Evolutionary conservation across 2,797 vertebrate genomes (phyloP).

Genomic region (Sylvilagus floridanus): DNA sequence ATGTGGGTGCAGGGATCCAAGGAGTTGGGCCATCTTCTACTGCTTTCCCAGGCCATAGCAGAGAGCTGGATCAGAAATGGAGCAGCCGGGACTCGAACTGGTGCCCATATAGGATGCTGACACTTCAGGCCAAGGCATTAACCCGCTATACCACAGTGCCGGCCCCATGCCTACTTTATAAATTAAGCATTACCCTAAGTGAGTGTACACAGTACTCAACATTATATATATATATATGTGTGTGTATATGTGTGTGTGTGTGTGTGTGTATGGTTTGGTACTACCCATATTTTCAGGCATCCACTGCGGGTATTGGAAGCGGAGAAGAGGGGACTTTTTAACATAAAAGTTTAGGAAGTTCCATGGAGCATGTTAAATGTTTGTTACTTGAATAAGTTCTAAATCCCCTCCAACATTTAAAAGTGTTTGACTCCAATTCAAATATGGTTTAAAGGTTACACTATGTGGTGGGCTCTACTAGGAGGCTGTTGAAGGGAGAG

Average conservation of each 20-base stretch:
- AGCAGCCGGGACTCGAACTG: too few species aligned
- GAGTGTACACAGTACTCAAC: neutral
- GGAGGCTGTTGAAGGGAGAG: neutral
- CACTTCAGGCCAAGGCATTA: too few species aligned
- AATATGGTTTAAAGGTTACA: neutral
- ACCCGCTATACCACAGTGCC: too few species aligned
- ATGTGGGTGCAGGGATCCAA: too few species aligned
- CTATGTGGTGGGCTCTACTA: neutral
- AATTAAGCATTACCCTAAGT: neutral
- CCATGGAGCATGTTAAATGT: neutral
- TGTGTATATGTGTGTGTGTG: too few species aligned
- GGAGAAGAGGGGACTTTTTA: neutral
- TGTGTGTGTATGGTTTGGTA: neutral
- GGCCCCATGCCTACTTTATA: neutral
- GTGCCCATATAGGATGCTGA: too few species aligned
- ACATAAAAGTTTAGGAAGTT: slow-evolving; percentile 35
- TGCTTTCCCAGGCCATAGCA: too few species aligned
- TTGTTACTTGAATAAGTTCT: slow-evolving; percentile 35
- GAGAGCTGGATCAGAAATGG: too few species aligned
- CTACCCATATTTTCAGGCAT: neutral
- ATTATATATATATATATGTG: neutral
- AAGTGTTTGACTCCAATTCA: neutral
- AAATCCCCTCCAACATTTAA: neutral
- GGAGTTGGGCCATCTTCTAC: too few species aligned
- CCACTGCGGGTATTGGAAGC: neutral